Percentiles rank a stretch among this genome's conserved stretches.
Conservation (phyloP, 2,797 vertebrate species). For the Enteromius treurensis region DNA sequence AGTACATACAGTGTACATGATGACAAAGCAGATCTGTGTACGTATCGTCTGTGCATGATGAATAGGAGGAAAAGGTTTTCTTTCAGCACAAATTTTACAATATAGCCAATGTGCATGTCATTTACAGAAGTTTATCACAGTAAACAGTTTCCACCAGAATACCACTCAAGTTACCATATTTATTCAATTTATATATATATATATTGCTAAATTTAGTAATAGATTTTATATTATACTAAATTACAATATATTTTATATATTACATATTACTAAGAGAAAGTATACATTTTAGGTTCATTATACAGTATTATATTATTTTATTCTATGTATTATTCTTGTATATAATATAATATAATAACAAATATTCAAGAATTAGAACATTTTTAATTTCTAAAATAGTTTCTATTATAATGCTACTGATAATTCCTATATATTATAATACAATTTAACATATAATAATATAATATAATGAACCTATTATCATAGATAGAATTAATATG, state of each 20-base stretch:
- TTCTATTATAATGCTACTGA: too few species aligned
- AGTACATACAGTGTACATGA: conserved; percentile 87
- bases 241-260: too few species aligned
- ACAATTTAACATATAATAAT: neutral
- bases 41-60: conserved; percentile 44
- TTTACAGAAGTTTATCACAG: neutral
- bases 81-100: conserved; percentile 55
- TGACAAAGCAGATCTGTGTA: conserved; percentile 83
- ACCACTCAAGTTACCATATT: neutral
- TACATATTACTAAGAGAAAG: neutral
- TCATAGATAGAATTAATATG: neutral
- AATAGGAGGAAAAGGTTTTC: conserved; percentile 59
- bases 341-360: neutral
- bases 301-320: neutral
- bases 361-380: neutral
- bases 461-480: neutral
- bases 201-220: too few species aligned
- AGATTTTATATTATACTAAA: too few species aligned
- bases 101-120: neutral
- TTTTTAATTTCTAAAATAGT: too few species aligned
- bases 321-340: neutral
- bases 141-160: neutral
- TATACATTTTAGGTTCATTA: neutral
- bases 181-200: too few species aligned
- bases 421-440: neutral